Base-by-base conservation (phyloP, 2,888 invertebrate species). In the Ichneumoninae sp. region DNA sequence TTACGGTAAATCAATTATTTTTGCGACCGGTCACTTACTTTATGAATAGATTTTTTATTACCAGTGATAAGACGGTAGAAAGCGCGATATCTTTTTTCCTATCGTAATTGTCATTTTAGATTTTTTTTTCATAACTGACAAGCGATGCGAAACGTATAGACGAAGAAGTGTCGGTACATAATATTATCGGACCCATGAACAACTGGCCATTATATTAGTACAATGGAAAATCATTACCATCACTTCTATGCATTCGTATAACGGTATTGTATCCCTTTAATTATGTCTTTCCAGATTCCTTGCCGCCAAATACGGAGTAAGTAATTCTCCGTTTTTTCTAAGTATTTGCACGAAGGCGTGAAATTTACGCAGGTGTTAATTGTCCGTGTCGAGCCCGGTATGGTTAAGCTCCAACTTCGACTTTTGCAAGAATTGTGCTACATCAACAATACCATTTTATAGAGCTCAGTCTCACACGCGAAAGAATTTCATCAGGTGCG, bases 221-320 rank as follows among this genome's bases (percentile, higher is more conserved):
- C 62, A 79, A 44, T 8, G n/a, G 70, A 44, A 16, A 70, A 70
- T 83, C 52, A 71, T 75, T 76, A 80, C 75, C 70, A 75, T 52
- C 66, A 72, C 54, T 69, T 50, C 44, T 33, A 52, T 10, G 19
- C 65, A 44, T 52, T 75, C 26, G n/a, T 26, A 7, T 13, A 54
- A 30, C 36, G 44, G 6, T 47, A 60, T 80, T 50, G 40, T 40
- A 57, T 22, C 22, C 22, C 60, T 52, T 68, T 80, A 69, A 80
- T 69, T 40, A 69, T 36, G 13, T 57, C 33, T 33, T 44, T 69
- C 69, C 50, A 22, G 54, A 26, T n/a, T 72, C 22, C 33, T 13
- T 40, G 26, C 22, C 0, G 52, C 52, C 22, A 26, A 40, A 69
- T 47, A 47, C 3, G 40, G 50, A 50, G 50, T 30, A 26, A 50